These are phyloP conservation scores for Ibycter americanus DNA, from an alignment of 2,797 vertebrate genomes.

Conservation along the genomic window DNA sequence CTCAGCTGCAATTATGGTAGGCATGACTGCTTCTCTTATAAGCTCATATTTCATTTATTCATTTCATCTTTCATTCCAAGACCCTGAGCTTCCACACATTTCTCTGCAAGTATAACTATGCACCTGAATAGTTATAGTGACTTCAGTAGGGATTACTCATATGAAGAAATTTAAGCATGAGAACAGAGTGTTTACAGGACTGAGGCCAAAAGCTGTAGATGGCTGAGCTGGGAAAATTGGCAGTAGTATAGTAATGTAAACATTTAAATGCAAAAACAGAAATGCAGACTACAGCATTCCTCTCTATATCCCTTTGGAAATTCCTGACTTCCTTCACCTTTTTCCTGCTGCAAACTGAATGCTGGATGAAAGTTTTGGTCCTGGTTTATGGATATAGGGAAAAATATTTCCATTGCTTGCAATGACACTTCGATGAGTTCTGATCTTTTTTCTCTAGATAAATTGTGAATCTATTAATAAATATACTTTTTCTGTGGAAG, in stretches of 20 bases:
- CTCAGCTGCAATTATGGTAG: constrained; percentile 22
- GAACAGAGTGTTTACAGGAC: neutral
- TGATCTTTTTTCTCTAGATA: neutral
- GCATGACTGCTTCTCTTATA: constrained; percentile 15
- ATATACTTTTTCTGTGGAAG: neutral
- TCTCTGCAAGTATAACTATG: neutral
- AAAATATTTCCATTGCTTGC: neutral
- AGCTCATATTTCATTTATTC: constrained; percentile 40
- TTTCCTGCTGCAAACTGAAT: neutral
- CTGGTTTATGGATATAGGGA: neutral
- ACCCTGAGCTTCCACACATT: neutral
- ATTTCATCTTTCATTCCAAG: constrained; percentile 2
- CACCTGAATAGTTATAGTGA: neutral
- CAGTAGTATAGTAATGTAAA: neutral
- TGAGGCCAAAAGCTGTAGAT: neutral
- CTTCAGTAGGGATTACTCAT: neutral
- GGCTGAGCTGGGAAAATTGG: neutral
- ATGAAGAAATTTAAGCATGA: neutral
- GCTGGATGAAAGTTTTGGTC: neutral
- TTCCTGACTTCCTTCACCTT: neutral
- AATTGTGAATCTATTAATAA: neutral
- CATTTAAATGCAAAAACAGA: constrained; percentile 3
- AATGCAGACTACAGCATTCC: neutral
- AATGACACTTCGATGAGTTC: neutral
- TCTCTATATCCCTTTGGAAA: neutral